Evolutionary conservation across 2,113 vertebrate genomes (phyloP), one percentile per base, ranked within the genome.

Genomic region (Lophura nycthemera): DNA sequence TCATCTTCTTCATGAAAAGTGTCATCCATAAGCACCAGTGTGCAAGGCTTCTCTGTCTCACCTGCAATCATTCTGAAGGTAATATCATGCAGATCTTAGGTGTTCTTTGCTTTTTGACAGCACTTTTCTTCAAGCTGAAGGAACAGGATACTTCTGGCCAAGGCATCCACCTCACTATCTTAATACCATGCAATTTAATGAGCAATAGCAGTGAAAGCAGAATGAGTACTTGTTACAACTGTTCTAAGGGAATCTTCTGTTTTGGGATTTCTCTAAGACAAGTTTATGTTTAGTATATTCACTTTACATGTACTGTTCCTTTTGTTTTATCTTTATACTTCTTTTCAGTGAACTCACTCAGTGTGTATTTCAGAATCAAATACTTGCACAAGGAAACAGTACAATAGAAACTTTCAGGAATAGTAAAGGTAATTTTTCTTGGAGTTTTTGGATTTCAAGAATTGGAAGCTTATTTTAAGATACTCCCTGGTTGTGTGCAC

Each of bases 21-120:
- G 75, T 99, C 98, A 36, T 99, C 98, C 82, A 98, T 96, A 25
- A 99, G 96, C 21, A 97, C 61, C 45, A 99, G 92, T 2, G 96
- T 54, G 40, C 99, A 99, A 2, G 98, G 97, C 92, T 99, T 99
- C 91, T 99, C 99, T 15, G 98, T 97, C 96, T 99, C 99, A 87
- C 99, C 99, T 99, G 97, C 47, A 96, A 97, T 70, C 42, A 81
- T 93, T 92, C 72, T 59, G 60, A 91, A 92, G 80, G 38, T 94
- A 93, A 47, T 45, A 85, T 52, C 70, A 93, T 43, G 79, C 40
- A 94, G 75, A 92, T 89, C 61, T 63, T 20, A 43, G 10, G 21
- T 63, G 40, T 54, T 83, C 47, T 84, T 77, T 87, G 29, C 20
- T 69, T 47, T 74, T 15, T 24, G 30, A 52, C 13, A 95, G 47